phyloP scores from a whole-genome alignment of 2,888 invertebrate species.

The Acrocyrtus sp. region DNA sequence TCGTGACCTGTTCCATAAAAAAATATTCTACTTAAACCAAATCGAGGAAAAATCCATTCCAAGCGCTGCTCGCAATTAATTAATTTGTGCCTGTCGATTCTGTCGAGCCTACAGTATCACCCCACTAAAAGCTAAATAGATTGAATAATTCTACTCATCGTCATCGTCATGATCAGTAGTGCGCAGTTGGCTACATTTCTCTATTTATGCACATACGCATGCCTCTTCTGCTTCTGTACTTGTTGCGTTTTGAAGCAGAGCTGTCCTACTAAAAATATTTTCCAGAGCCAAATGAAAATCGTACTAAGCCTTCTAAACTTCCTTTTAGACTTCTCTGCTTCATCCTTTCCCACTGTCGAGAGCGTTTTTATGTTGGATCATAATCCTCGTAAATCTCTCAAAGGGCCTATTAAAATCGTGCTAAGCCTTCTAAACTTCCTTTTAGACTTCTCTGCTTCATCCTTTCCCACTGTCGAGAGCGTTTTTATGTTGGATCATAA shows the following conservation, averaged over 20 bases:
- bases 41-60: neutral
- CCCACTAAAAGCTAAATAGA: too few species aligned
- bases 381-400: neutral
- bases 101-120: neutral
- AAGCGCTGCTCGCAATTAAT: neutral
- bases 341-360: too few species aligned
- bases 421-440: neutral
- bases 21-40: neutral
- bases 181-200: too few species aligned
- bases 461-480: too few species aligned
- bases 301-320: neutral
- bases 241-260: too few species aligned
- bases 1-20: constrained; percentile 16
- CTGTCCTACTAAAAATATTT: neutral
- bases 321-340: neutral
- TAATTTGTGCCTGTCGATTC: neutral
- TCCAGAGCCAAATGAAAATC: too few species aligned
- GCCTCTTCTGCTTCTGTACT: neutral
- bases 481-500: too few species aligned
- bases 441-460: neutral
- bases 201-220: neutral
- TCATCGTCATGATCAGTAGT: too few species aligned
- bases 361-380: too few species aligned
- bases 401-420: neutral
- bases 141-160: too few species aligned